These are phyloP conservation scores for Sphinx pinastri DNA, from an alignment of 2,888 invertebrate species.

Conservation along the genomic window DNA sequence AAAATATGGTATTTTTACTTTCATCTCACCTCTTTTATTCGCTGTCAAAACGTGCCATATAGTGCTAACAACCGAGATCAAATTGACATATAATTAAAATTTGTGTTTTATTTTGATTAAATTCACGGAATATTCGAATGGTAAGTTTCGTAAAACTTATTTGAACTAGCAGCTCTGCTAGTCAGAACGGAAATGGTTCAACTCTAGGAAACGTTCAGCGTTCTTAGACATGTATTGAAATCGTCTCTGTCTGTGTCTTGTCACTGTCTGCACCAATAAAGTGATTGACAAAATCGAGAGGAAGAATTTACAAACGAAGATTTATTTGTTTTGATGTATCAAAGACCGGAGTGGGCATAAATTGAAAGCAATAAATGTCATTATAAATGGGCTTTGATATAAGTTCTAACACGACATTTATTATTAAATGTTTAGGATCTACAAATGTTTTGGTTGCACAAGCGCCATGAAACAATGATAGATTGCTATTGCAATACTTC, in stretches of 20 bases:
- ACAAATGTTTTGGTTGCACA: not conserved
- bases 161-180: not conserved
- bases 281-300: slow-evolving; percentile 11
- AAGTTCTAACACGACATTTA: not conserved
- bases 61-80: not conserved
- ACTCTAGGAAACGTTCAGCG: not conserved
- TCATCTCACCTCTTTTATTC: slow-evolving; percentile 1
- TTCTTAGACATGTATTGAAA: not conserved
- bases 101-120: not conserved
- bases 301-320: slow-evolving; percentile 7
- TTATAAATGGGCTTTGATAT: no score
- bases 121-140: not conserved
- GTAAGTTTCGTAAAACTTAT: not conserved
- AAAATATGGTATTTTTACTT: slow-evolving; percentile 28
- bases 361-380: slow-evolving; percentile 10
- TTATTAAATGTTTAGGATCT: not conserved
- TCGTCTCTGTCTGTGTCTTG: slow-evolving; percentile 11
- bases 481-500: no score
- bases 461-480: not conserved
- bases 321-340: slow-evolving; percentile 17
- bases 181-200: not conserved
- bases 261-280: slow-evolving; percentile 27
- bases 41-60: slow-evolving; percentile 6
- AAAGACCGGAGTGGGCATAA: not conserved
- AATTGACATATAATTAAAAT: not conserved